Evolutionary conservation across 2,113 vertebrate species (phyloP).

Genomic region (Formicarius rufipectus): DNA sequence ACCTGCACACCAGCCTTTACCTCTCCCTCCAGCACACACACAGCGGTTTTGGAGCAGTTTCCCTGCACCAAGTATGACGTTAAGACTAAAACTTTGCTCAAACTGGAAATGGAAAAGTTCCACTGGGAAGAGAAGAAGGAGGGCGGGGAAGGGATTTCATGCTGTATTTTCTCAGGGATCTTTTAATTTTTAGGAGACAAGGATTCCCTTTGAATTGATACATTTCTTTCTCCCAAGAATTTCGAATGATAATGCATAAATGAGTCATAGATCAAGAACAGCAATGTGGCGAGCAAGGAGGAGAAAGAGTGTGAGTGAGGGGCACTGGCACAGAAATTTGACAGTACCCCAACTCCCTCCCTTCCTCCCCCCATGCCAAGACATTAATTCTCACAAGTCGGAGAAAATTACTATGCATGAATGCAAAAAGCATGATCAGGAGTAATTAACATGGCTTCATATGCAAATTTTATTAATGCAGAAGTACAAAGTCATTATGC

Average conservation of each 20-base stretch:
- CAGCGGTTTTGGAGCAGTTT: not conserved
- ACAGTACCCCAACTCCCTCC: slow-evolving; percentile 73
- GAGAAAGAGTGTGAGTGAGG: slow-evolving; percentile 66
- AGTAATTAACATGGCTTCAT: slow-evolving; percentile 99
- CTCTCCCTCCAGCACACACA: not conserved
- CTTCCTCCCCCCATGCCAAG: slow-evolving; percentile 84
- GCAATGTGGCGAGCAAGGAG: slow-evolving; percentile 61
- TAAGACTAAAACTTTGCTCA: not conserved
- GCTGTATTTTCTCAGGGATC: not conserved
- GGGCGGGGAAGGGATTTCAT: not conserved
- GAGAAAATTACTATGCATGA: slow-evolving; percentile 99
- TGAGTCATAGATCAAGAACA: slow-evolving; percentile 75
- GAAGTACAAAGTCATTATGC: slow-evolving; percentile 99
- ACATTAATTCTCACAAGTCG: slow-evolving; percentile 99
- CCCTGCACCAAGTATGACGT: not conserved
- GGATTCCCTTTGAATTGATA: slow-evolving; percentile 72
- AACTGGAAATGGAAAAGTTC: not conserved
- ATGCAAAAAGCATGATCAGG: slow-evolving; percentile 99
- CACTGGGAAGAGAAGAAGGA: not conserved
- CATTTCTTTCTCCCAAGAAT: slow-evolving; percentile 73
- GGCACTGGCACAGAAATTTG: slow-evolving; percentile 78
- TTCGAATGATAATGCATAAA: slow-evolving; percentile 69
- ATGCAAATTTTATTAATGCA: slow-evolving; percentile 99
- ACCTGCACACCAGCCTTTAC: not conserved
- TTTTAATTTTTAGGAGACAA: slow-evolving; percentile 41